phyloP scores from a whole-genome alignment of 2,797 vertebrate genomes.

The Ptychadena robeensis region DNA sequence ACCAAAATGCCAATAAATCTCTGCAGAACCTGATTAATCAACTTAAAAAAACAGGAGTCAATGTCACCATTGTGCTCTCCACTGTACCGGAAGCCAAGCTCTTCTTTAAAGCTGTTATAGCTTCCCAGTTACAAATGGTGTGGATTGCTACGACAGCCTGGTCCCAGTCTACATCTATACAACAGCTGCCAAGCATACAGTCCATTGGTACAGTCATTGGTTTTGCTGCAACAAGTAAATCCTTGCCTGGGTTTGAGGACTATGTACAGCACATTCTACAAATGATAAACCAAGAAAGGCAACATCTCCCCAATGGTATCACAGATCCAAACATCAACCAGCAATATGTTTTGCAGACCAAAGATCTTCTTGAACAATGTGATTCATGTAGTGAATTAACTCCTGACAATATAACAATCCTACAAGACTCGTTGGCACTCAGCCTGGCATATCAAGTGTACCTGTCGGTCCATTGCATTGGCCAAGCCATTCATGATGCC shows the following conservation, averaged over 20 bases:
- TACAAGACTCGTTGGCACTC: neutral
- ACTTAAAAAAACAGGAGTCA: slow-evolving; percentile 72
- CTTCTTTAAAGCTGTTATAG: slow-evolving; percentile 76
- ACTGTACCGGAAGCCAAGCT: slow-evolving; percentile 22
- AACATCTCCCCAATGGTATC: neutral
- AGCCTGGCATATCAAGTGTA: slow-evolving; percentile 75
- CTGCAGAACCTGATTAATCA: slow-evolving; percentile 64
- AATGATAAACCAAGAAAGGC: slow-evolving; percentile 19
- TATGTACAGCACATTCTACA: slow-evolving; percentile 66
- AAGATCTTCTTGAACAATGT: slow-evolving; percentile 14
- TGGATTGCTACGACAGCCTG: slow-evolving; percentile 88
- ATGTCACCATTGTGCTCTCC: slow-evolving; percentile 83
- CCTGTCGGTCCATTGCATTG: slow-evolving; percentile 80
- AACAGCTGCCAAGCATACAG: slow-evolving; percentile 71
- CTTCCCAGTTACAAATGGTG: slow-evolving; percentile 72
- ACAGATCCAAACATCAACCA: neutral
- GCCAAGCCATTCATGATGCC: slow-evolving; percentile 81
- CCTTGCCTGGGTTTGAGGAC: slow-evolving; percentile 68
- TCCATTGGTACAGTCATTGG: slow-evolving; percentile 83
- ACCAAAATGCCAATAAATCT: neutral
- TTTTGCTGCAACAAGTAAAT: slow-evolving; percentile 71
- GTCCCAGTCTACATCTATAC: slow-evolving; percentile 68
- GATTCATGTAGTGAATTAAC: slow-evolving; percentile 21
- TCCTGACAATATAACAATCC: slow-evolving; percentile 24
- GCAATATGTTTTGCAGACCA: slow-evolving; percentile 1